Percentiles rank a stretch among this genome's conserved stretches.
These are phyloP conservation scores for Camponotus vicinus DNA, from an alignment of 1,140 invertebrate species.

Conservation along the genomic window DNA sequence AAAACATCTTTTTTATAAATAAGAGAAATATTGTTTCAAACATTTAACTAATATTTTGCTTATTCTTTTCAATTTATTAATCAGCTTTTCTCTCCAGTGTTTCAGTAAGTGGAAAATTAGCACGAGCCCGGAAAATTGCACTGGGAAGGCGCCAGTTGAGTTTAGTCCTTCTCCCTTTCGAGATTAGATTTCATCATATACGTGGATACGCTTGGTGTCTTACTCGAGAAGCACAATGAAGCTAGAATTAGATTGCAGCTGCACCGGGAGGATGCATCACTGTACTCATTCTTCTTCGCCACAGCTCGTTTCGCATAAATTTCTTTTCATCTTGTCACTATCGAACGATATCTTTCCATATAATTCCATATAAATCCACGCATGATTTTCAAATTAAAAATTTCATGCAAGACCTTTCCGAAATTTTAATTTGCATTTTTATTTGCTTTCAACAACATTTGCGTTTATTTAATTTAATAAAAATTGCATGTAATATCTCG, in stretches of 20 bases:
- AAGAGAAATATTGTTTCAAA: not conserved
- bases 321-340: slow-evolving; percentile 31
- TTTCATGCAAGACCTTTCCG: not conserved
- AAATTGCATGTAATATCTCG: not conserved
- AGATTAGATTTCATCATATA: slow-evolving; percentile 47
- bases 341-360: slow-evolving; percentile 32
- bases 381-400: slow-evolving; percentile 2
- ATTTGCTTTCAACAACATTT: not conserved
- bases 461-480: not conserved
- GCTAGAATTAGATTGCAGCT: slow-evolving; percentile 44
- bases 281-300: slow-evolving; percentile 21
- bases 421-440: not conserved
- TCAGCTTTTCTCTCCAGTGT: not conserved
- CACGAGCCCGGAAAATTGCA: not conserved
- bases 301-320: slow-evolving; percentile 14
- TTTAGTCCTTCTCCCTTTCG: not conserved
- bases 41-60: slow-evolving; percentile 10
- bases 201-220: slow-evolving; percentile 7
- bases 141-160: not conserved
- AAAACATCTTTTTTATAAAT: not conserved
- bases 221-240: slow-evolving; percentile 16
- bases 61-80: not conserved
- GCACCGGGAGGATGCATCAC: not conserved
- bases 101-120: not conserved
- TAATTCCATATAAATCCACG: not conserved